Evolutionary conservation across 1,140 invertebrate genomes (phyloP).

Genomic region (Neomicropteryx cornuta): DNA sequence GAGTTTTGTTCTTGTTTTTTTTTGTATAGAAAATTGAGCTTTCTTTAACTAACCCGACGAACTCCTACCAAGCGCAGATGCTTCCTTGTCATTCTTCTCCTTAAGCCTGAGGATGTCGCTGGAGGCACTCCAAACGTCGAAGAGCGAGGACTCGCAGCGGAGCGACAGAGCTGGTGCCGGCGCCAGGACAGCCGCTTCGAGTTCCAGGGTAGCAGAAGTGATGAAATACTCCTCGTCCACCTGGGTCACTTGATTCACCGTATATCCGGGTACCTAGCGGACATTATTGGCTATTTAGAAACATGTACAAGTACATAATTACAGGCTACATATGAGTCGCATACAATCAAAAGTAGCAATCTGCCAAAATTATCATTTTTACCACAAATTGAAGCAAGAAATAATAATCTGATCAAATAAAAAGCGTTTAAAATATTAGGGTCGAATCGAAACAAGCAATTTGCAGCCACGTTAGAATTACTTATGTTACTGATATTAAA

Average conservation of each 20-base stretch:
- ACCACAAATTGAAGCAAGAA: background rate
- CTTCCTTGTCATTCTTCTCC: conserved; percentile 35
- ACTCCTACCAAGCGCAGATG: conserved; percentile 36
- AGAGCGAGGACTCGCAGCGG: conserved; percentile 36
- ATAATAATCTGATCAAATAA: background rate
- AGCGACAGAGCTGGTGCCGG: conserved; percentile 35
- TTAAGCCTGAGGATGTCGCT: conserved; percentile 33
- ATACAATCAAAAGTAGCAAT: no score
- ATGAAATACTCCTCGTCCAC: conserved; percentile 35
- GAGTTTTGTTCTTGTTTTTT: no score
- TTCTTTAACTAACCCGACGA: no score
- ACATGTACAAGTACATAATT: background rate
- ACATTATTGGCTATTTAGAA: conserved; percentile 1
- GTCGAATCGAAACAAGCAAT: background rate
- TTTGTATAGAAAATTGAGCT: no score
- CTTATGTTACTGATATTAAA: no score
- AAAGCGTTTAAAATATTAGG: background rate
- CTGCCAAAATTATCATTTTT: background rate
- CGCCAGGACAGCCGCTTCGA: conserved; percentile 31
- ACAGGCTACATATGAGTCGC: background rate
- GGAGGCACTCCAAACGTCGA: conserved; percentile 34
- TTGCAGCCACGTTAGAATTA: no score
- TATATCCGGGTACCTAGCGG: conserved; percentile 32
- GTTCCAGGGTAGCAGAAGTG: conserved; percentile 31
- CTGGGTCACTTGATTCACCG: conserved; percentile 34